Evolutionary conservation across 2,797 vertebrate species (phyloP).

Genomic region (Microcaecilia unicolor): DNA sequence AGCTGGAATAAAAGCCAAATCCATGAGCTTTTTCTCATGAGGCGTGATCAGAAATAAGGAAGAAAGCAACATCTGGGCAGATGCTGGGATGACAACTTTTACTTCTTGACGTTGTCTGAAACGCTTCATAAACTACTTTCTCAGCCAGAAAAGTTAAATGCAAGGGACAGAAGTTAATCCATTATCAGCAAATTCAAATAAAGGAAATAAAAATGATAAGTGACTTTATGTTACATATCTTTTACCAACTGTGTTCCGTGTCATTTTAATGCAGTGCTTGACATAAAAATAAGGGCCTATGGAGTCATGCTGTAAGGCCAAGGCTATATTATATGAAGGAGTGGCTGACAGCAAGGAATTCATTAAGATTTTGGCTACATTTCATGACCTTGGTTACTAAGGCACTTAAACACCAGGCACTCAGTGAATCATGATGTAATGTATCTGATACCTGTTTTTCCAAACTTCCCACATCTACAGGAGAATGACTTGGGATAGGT

Average conservation of each 20-base stretch:
- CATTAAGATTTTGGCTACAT: slow-evolving; percentile 38
- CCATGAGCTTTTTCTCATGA: slow-evolving; percentile 50
- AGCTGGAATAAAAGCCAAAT: slow-evolving; percentile 66
- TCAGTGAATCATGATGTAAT: slow-evolving; percentile 58
- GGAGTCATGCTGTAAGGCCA: too few relatives aligned
- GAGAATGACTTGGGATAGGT: slow-evolving; percentile 61
- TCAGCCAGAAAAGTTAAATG: slow-evolving; percentile 9
- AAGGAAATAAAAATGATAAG: neutral
- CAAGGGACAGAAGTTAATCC: slow-evolving; percentile 5
- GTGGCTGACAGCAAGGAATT: slow-evolving; percentile 29
- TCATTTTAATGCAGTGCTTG: slow-evolving; percentile 1
- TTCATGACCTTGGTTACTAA: slow-evolving; percentile 31
- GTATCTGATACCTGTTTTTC: slow-evolving; percentile 59
- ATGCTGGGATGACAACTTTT: slow-evolving; percentile 45
- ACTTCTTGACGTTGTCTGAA: slow-evolving; percentile 36
- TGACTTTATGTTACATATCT: too few relatives aligned
- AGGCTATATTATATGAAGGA: slow-evolving; percentile 15
- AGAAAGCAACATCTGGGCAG: slow-evolving; percentile 58
- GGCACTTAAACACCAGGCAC: slow-evolving; percentile 46
- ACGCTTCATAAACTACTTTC: slow-evolving; percentile 17
- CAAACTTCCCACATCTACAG: slow-evolving; percentile 43
- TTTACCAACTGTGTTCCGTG: too few relatives aligned
- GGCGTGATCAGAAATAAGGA: slow-evolving; percentile 43
- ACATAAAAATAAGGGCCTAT: slow-evolving; percentile 8
- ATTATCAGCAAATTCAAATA: slow-evolving; percentile 5